Base-by-base conservation (phyloP, 2,797 vertebrate genomes). In the Macropus fuliginosus region DNA sequence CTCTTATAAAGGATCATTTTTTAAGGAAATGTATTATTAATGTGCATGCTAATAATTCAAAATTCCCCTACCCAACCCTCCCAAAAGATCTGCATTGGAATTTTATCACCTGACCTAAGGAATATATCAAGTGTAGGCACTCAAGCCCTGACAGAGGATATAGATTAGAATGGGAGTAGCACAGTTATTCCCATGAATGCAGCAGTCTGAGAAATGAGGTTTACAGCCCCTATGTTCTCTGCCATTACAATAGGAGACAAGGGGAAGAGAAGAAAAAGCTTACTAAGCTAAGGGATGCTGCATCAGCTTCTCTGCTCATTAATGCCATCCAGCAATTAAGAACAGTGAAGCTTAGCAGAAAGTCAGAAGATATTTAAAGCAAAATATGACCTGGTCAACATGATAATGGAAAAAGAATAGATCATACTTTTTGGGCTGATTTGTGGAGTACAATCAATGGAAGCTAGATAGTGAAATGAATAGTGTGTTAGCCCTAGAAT, bases 241-340 rank as follows among this genome's bases (percentile, higher is more conserved):
- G 14, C 66, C 57, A 27, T 11, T 5, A n/a, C 0, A 89, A 54
- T 91, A 91, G 54, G 1, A 74, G 52, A 91, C 40, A 46, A 54
- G 55, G n/a, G 28, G 31, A 52, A 90, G 57, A 87, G 57, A 56
- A 11, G 5, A 93, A 96, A 97, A 29, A 66, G 74, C 62, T 98
- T 96, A 92, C 92, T 57, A 95, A 94, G 55, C 90, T 97, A 56
- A 95, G 96, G 89, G 74, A 92, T 97, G 94, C 95, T 96, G 94
- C 96, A 94, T 93, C 91, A 93, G 57, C 95, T 96, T 97, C 92
- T 96, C 96, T 94, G 96, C 92, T 94, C 91, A 95, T 96, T 95
- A 94, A 97, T 91, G 93, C 5, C 92, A 97, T 54, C 74, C 87
- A 94, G 91, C 59, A 94, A 97, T 94, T 94, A 93, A 54, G 55